Percentiles rank a stretch among this genome's conserved stretches.
phyloP scores from a whole-genome alignment of 1,140 invertebrate genomes.

The Bombus impatiens region DNA sequence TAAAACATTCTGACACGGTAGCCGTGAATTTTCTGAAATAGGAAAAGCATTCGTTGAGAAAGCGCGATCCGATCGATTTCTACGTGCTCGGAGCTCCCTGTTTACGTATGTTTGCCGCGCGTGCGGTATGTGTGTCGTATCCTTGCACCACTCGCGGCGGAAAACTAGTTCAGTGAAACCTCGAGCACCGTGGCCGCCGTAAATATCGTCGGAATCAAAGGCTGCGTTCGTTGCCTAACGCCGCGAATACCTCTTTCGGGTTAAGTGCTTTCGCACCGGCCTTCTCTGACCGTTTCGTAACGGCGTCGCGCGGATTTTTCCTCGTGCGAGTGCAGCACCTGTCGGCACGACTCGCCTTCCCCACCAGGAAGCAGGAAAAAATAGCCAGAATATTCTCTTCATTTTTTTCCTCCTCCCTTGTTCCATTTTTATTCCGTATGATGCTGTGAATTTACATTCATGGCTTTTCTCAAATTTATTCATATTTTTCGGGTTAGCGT shows the following conservation, averaged over 20 bases:
- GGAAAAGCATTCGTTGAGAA: not conserved
- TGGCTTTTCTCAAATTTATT: too few species aligned
- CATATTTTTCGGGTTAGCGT: too few species aligned
- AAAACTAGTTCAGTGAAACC: constrained; percentile 70
- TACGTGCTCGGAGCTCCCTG: not conserved
- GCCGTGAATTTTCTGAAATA: not conserved
- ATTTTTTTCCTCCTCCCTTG: not conserved
- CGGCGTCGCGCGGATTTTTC: not conserved
- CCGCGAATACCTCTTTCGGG: constrained; percentile 36
- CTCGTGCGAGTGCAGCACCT: not conserved
- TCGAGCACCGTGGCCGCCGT: constrained; percentile 52
- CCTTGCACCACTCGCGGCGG: constrained; percentile 64
- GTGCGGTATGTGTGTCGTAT: constrained; percentile 63
- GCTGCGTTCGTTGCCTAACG: constrained; percentile 56
- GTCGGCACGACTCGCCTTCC: not conserved
- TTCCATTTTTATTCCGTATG: not conserved
- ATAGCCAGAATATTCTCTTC: not conserved
- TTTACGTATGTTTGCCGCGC: constrained; percentile 45
- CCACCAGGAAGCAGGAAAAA: not conserved
- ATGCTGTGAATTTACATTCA: too few species aligned
- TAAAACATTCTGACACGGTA: not conserved
- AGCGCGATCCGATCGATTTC: not conserved
- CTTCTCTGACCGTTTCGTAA: constrained; percentile 34
- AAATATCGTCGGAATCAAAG: constrained; percentile 62
- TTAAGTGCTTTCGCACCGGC: constrained; percentile 26